Evolutionary conservation across 23 tunicate genomes (phyloP).

Genomic region (Diplosoma virens): DNA sequence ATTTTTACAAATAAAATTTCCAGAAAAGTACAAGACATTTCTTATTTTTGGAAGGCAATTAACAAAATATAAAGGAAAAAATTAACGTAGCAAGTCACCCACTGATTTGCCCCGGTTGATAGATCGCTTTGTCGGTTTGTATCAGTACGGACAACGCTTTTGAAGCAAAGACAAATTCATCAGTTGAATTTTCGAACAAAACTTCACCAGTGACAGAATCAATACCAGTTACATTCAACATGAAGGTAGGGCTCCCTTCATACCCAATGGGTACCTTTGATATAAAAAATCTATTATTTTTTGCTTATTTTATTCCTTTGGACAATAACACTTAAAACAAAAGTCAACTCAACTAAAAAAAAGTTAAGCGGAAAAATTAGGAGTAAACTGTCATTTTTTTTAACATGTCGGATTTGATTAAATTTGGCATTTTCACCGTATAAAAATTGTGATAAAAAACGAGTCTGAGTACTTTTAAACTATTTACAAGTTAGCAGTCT

Average conservation of each 20-base stretch:
- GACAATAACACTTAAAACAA: too few species aligned
- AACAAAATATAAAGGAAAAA: too few species aligned
- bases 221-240: conserved; percentile 43
- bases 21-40: too few species aligned
- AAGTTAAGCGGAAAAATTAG: too few species aligned
- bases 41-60: too few species aligned
- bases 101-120: conserved; percentile 90
- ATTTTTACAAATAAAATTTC: too few species aligned
- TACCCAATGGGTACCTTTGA: conserved; percentile 43
- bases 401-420: too few species aligned
- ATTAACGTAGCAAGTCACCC: conserved; percentile 9
- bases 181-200: conserved; percentile 51
- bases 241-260: conserved; percentile 41
- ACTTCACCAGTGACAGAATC: conserved; percentile 50
- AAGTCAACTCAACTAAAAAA: neutral
- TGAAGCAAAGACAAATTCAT: conserved; percentile 38
- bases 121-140: conserved; percentile 97
- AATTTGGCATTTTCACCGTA: too few species aligned
- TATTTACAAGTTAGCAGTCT: too few species aligned
- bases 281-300: neutral
- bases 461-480: too few species aligned
- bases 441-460: too few species aligned
- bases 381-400: too few species aligned
- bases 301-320: neutral
- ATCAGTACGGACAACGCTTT: conserved; percentile 71